These are phyloP conservation scores for Peromyscus leucopus DNA, from an alignment of 2,113 vertebrate genomes.

Conservation along the genomic window DNA sequence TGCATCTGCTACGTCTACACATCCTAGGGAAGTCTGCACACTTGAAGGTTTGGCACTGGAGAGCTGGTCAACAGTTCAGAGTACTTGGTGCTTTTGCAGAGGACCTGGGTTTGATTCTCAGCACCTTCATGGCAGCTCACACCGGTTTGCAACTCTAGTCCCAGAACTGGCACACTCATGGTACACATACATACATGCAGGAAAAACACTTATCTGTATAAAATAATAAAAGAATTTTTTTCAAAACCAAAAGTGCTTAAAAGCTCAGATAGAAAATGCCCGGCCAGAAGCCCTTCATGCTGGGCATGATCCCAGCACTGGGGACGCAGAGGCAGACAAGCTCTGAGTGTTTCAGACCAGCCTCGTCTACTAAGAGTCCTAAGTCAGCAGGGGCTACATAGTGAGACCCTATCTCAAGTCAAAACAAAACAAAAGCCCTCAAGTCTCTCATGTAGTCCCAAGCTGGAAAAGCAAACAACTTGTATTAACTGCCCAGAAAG, in stretches of 20 bases:
- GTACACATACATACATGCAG: background rate
- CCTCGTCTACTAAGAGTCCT: background rate
- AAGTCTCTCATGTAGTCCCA: background rate
- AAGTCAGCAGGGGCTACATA: background rate
- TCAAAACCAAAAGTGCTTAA: background rate
- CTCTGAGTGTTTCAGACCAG: background rate
- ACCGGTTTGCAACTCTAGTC: background rate
- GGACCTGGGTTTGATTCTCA: no score
- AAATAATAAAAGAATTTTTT: background rate
- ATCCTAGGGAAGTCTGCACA: constrained; percentile 24
- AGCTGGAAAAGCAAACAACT: background rate
- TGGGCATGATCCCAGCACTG: background rate
- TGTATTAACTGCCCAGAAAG: background rate
- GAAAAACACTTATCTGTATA: background rate
- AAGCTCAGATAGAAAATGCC: background rate
- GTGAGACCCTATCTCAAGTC: background rate
- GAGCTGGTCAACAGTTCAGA: background rate
- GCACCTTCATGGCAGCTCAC: background rate
- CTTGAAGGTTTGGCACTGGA: background rate
- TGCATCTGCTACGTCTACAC: background rate
- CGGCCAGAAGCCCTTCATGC: background rate
- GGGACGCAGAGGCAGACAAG: background rate
- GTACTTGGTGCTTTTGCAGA: background rate
- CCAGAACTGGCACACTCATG: background rate
- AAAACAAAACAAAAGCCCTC: background rate